Base-by-base conservation (phyloP, 2,113 vertebrate genomes). In the Petrocephalus microphthalmus region DNA sequence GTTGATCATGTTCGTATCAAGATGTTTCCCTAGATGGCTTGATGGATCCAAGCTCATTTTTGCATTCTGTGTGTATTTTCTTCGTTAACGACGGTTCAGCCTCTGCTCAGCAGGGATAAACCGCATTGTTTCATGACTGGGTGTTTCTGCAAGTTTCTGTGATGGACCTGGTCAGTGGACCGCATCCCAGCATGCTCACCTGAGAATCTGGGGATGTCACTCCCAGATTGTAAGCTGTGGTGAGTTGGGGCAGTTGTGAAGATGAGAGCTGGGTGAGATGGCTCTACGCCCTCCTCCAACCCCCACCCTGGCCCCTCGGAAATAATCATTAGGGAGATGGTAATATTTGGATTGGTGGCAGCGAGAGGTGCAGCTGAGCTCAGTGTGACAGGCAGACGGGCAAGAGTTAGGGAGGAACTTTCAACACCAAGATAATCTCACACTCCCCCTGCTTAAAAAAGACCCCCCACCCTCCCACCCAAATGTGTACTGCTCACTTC, bases 361-460 rank as follows among this genome's bases (percentile, higher is more conserved):
- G 92, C 87, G 87, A 92, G 54, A 91, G 87, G 91, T 92, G 93
- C 93, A 94, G 93, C 93, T 94, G 93, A 92, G 91, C 89, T 90
- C 91, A 81, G 90, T 91, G 94, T 94, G 95, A 94, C 93, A 94
- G 92, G 93, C 90, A 93, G 92, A 95, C 92, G 87, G 92, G 94
- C 93, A 86, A 91, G 91, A 93, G 94, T 94, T 93, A 93, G 88
- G 47, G 51, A 90, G 88, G 78, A 89, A 87, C 89, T 82, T 33
- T 85, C 87, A 54, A 52, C 52, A 29, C 51, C 29, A 29, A 29
- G 52, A 56, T 53, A 85, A 54, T 25, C 56, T 49, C 81, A 37
- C 5, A 13, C 37, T 13, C 83, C 57, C 22, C 57, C 17, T 29
- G 19, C 82, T 22, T 29, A 47, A 49, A 52, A 85, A 52, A 83